Percentiles rank a stretch among this genome's conserved stretches.
These are phyloP conservation scores for Neoitamus cyanurus DNA, from an alignment of 2,888 invertebrate genomes.

Conservation along the genomic window DNA sequence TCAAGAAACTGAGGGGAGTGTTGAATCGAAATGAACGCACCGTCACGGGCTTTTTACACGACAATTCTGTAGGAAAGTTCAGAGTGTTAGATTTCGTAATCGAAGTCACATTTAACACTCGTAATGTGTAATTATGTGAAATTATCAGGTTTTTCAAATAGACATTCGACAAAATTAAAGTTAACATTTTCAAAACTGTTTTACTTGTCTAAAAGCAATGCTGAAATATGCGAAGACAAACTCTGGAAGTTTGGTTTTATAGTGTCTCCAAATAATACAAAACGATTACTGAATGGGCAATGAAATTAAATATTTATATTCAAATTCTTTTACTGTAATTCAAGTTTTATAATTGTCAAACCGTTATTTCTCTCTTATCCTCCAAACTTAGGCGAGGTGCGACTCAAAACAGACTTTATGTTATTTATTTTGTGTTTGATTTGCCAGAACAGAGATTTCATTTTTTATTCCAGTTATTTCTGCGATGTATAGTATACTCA, in stretches of 20 bases:
- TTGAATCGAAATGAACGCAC: not conserved
- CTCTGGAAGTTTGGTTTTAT: too few relatives aligned
- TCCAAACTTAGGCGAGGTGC: too few relatives aligned
- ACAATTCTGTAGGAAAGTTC: slow-evolving; percentile 36
- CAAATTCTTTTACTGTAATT: too few relatives aligned
- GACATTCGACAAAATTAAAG: not conserved
- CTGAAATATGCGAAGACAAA: too few relatives aligned
- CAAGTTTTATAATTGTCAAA: too few relatives aligned
- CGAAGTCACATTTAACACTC: slow-evolving; percentile 19
- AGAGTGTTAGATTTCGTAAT: slow-evolving; percentile 18
- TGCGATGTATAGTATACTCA: not conserved
- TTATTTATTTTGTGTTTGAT: too few relatives aligned
- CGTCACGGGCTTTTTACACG: not conserved
- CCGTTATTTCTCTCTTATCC: too few relatives aligned
- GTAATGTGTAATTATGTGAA: not conserved
- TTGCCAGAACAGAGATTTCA: not conserved
- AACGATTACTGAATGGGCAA: too few relatives aligned
- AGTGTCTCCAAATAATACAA: too few relatives aligned
- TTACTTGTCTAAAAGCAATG: too few relatives aligned
- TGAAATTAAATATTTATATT: too few relatives aligned
- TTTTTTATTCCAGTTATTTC: not conserved
- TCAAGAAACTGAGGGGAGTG: slow-evolving; percentile 8
- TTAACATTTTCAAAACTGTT: not conserved
- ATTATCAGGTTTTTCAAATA: not conserved
- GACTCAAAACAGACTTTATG: too few relatives aligned